Evolutionary conservation across 2,113 vertebrate genomes (phyloP), one percentile per base, ranked within the genome.

Genomic region (Chionodraco myersi): DNA sequence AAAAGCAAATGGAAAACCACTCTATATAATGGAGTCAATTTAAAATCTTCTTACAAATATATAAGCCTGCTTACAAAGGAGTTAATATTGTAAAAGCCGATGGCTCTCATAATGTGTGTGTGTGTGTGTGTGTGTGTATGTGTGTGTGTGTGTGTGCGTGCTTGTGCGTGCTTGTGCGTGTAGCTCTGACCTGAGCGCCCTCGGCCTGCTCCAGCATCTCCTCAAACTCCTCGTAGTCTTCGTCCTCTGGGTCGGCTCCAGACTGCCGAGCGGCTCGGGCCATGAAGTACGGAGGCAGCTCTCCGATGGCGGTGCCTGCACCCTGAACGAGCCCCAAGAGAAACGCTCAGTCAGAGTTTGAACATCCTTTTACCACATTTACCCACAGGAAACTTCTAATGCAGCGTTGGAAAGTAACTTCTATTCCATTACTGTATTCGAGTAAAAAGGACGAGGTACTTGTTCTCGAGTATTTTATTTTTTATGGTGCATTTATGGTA

Each of bases 211-310:
- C 98, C 81, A 99, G 95, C 97, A 99, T 99, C 95, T 99, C 98
- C 92, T 99, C 98, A 81, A 99, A 99, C 92, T 99, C 98, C 90
- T 99, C 97, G 72, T 99, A 99, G 80, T 99, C 98, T 80, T 99
- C 98, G 89, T 99, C 98, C 82, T 99, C 98, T 54, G 98, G 97
- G 88, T 99, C 98, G 48, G 96, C 95, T 84, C 98, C 98, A 5
- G 98, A 99, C 72, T 97, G 95, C 53, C 98, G 95, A 52, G 98
- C 98, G 1, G 98, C 98, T 80, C 98, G 94, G 3, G 98, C 98
- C 98, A 99, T 99, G 71, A 99, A 99, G 84, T 99, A 99, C 0
- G 98, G 98, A 82, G 98, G 98, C 57, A 99, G 94, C 89, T 99
- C 98, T 82, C 98, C 98, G 2, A 99, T 99, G 82, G 98, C 98